Percentiles rank a stretch among this genome's conserved stretches.
These are phyloP conservation scores for Cydia pomonella DNA, from an alignment of 1,140 invertebrate species.

Conservation along the genomic window DNA sequence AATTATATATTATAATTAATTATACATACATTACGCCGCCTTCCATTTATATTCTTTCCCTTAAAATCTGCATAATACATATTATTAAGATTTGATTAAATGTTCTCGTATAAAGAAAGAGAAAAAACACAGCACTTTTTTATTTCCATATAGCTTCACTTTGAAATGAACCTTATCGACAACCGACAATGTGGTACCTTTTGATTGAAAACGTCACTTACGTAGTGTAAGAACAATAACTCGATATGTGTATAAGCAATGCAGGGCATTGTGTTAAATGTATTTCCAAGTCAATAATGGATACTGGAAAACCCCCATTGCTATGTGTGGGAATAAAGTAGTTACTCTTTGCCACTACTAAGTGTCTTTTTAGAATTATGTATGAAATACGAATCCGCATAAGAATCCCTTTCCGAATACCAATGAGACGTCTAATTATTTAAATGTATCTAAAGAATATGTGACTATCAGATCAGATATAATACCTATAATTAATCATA, in stretches of 20 bases:
- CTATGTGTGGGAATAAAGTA: background rate
- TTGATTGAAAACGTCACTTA: too few species aligned
- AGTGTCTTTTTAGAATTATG: background rate
- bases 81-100: background rate
- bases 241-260: background rate
- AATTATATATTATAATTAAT: too few species aligned
- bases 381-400: background rate
- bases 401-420: background rate
- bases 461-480: background rate
- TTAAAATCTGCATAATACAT: background rate
- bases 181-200: too few species aligned
- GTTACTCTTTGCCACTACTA: background rate
- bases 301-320: background rate
- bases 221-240: background rate
- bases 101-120: background rate
- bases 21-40: too few species aligned
- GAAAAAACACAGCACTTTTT: too few species aligned
- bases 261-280: background rate
- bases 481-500: background rate
- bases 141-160: too few species aligned
- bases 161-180: too few species aligned
- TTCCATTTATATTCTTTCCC: too few species aligned
- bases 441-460: background rate
- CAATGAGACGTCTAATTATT: background rate
- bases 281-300: slow-evolving; percentile 1